Evolutionary conservation across 2,113 vertebrate species (phyloP).

Genomic region (Felis catus): DNA sequence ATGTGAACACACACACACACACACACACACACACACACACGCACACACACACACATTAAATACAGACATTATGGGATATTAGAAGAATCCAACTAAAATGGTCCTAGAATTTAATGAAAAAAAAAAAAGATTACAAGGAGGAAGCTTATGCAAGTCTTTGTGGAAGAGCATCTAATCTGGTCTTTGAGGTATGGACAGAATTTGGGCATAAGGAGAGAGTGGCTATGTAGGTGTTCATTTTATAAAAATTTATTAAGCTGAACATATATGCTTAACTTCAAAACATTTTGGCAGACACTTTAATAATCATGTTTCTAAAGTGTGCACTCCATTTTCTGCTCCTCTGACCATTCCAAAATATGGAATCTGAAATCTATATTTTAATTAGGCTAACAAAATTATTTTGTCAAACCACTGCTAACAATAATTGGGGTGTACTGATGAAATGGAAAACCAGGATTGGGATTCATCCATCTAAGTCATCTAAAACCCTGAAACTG

Average conservation of each 20-base stretch:
- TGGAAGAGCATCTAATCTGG: not conserved
- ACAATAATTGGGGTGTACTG: slow-evolving; percentile 58
- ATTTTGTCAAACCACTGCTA: slow-evolving; percentile 69
- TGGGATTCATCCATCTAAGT: slow-evolving; percentile 74
- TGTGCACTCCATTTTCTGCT: slow-evolving; percentile 21
- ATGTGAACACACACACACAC: not conserved
- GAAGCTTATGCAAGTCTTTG: not conserved
- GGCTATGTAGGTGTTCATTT: slow-evolving; percentile 25
- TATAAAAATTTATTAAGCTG: slow-evolving; percentile 37
- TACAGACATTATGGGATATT: not conserved
- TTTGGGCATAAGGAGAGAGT: slow-evolving; percentile 29
- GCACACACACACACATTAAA: not conserved
- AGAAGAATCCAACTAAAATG: not conserved
- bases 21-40: not conserved
- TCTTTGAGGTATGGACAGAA: slow-evolving; percentile 26
- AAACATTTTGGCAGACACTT: slow-evolving; percentile 50
- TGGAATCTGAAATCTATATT: slow-evolving; percentile 64
- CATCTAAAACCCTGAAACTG: slow-evolving; percentile 60
- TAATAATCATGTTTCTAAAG: slow-evolving; percentile 50
- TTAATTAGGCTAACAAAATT: slow-evolving; percentile 74
- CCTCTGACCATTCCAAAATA: slow-evolving; percentile 46
- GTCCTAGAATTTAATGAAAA: slow-evolving; percentile 3
- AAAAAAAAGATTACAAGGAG: not conserved
- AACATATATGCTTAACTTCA: slow-evolving; percentile 44
- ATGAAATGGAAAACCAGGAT: slow-evolving; percentile 58